These are phyloP conservation scores for Acleris literana DNA, from an alignment of 2,888 invertebrate species.

Conservation along the genomic window DNA sequence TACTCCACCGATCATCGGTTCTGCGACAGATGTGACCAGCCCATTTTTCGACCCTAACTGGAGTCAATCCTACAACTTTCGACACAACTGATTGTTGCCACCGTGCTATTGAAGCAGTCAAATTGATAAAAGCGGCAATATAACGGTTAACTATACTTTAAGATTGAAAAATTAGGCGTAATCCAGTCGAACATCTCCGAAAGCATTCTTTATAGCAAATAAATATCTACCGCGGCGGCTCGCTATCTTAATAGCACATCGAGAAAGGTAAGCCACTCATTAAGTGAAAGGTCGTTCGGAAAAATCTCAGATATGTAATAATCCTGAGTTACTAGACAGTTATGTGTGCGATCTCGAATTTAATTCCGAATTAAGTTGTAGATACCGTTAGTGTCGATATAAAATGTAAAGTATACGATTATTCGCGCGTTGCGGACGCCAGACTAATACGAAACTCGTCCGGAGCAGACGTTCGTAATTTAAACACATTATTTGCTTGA, in stretches of 20 bases:
- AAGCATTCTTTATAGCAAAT: slow-evolving; percentile 37
- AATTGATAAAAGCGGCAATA: slow-evolving; percentile 30
- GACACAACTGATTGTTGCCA: neutral
- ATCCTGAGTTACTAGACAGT: slow-evolving; percentile 62
- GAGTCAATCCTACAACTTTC: too few species aligned
- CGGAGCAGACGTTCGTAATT: slow-evolving; percentile 4
- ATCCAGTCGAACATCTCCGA: slow-evolving; percentile 31
- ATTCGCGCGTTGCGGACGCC: slow-evolving; percentile 45
- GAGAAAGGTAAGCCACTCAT: slow-evolving; percentile 37
- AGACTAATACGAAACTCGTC: slow-evolving; percentile 29
- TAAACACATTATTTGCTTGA: slow-evolving; percentile 15
- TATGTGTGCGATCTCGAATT: slow-evolving; percentile 52
- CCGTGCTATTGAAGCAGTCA: neutral
- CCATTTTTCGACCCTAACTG: too few species aligned
- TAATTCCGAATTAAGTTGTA: slow-evolving; percentile 60
- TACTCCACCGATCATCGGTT: too few species aligned
- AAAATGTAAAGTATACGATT: slow-evolving; percentile 58
- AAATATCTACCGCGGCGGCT: slow-evolving; percentile 26
- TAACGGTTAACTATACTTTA: slow-evolving; percentile 25
- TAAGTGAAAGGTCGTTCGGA: slow-evolving; percentile 50
- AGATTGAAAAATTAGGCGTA: slow-evolving; percentile 35
- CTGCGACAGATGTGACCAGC: too few species aligned
- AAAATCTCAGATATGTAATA: slow-evolving; percentile 53
- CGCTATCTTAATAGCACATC: slow-evolving; percentile 39
- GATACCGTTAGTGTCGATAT: slow-evolving; percentile 51